Evolutionary conservation across 2,888 invertebrate species (phyloP).

Genomic region (Parochlus steinenii): DNA sequence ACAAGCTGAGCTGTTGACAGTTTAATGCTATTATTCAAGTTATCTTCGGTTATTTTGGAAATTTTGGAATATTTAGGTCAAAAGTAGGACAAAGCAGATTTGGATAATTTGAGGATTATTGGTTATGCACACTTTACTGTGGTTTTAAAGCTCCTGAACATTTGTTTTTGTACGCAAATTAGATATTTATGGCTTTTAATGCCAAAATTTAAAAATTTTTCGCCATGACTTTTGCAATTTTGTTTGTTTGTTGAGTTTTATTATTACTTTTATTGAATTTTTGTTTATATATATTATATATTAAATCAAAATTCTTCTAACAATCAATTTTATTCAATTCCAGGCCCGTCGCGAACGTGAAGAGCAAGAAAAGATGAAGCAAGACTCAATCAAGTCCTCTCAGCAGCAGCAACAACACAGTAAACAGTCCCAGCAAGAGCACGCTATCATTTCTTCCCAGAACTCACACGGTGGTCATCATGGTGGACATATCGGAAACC

Average conservation of each 20-base stretch:
- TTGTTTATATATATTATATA: constrained; percentile 12
- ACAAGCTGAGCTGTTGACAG: too few species aligned
- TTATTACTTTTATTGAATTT: not conserved
- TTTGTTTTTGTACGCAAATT: not conserved
- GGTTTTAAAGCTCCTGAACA: not conserved
- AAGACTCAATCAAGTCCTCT: constrained; percentile 74
- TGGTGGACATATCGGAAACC: constrained; percentile 17
- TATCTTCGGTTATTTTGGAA: too few species aligned
- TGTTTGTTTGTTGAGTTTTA: not conserved
- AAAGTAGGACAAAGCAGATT: too few species aligned
- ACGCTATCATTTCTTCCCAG: constrained; percentile 28
- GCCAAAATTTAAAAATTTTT: not conserved
- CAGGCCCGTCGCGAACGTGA: constrained; percentile 71
- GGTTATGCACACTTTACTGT: too few species aligned
- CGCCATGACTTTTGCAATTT: not conserved
- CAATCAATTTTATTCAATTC: constrained; percentile 9
- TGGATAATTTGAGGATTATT: too few species aligned
- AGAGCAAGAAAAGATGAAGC: constrained; percentile 82
- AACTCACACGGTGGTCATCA: constrained; percentile 13
- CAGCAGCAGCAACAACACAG: constrained; percentile 58
- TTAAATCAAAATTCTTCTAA: too few species aligned
- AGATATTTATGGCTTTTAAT: constrained; percentile 4
- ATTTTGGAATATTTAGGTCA: too few species aligned
- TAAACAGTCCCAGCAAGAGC: constrained; percentile 29
- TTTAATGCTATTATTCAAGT: too few species aligned